Percentiles rank a stretch among this genome's conserved stretches.
phyloP scores from a whole-genome alignment of 2,113 vertebrate species.

The Tauraco erythrolophus region DNA sequence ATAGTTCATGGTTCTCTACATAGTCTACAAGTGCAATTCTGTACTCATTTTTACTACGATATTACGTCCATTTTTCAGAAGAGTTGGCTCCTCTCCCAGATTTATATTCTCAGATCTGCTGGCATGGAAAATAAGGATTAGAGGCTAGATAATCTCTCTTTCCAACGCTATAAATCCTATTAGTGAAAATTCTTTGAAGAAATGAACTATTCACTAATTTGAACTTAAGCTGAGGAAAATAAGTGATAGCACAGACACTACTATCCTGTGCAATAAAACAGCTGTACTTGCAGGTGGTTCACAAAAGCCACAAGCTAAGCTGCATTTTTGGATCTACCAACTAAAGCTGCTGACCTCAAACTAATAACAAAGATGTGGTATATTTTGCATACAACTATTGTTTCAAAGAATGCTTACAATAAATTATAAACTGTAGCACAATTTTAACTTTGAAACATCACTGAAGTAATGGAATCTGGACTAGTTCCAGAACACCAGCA shows the following conservation, averaged over 20 bases:
- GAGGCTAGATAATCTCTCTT: background rate
- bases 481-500: background rate
- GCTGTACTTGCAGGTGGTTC: background rate
- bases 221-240: background rate
- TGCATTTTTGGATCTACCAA: background rate
- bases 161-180: background rate
- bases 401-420: background rate
- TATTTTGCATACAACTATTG: background rate
- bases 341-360: background rate
- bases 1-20: background rate
- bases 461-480: background rate
- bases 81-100: background rate
- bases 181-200: background rate
- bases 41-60: background rate
- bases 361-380: background rate
- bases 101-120: background rate
- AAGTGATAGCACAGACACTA: background rate
- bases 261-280: background rate
- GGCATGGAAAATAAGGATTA: background rate
- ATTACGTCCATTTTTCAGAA: background rate
- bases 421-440: background rate
- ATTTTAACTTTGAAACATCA: background rate
- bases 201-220: background rate
- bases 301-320: background rate
- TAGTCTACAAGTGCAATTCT: background rate